These are phyloP conservation scores for Mareca strepera DNA, from an alignment of 2,797 vertebrate genomes.

Conservation along the genomic window DNA sequence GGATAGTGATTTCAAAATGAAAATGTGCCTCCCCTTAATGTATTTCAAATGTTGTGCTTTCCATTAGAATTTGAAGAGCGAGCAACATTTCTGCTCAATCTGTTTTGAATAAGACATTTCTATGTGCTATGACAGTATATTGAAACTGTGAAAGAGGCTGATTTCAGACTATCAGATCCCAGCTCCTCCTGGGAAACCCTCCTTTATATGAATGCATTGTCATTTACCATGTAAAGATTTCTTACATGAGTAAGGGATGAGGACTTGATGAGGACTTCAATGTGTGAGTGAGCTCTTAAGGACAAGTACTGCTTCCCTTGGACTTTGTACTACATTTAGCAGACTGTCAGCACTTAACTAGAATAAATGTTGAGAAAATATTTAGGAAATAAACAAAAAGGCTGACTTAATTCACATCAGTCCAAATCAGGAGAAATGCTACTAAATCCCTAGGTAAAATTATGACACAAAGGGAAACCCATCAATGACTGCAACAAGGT, in stretches of 20 bases:
- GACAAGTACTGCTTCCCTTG: not conserved
- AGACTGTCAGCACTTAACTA: conserved; percentile 9
- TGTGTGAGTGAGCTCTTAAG: not conserved
- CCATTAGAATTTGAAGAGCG: not conserved
- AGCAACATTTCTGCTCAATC: not conserved
- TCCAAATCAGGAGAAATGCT: not conserved
- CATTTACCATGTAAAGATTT: not conserved
- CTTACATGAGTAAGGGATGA: not conserved
- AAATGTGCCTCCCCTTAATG: not conserved
- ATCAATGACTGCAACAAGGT: not conserved
- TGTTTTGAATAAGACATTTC: not conserved
- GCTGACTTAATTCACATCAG: not conserved
- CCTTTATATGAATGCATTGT: not conserved
- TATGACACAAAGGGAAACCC: not conserved
- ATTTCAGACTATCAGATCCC: not conserved
- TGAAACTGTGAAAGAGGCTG: not conserved
- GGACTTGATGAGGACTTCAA: not conserved
- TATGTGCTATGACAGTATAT: not conserved
- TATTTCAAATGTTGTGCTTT: not conserved
- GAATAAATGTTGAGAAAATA: conserved; percentile 18
- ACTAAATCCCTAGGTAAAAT: not conserved
- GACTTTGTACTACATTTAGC: not conserved
- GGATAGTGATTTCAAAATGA: not conserved
- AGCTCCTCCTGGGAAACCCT: not conserved
- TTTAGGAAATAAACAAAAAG: not conserved